Base-by-base conservation (phyloP, 2,888 invertebrate genomes). In the Pyrgus malvae region DNA sequence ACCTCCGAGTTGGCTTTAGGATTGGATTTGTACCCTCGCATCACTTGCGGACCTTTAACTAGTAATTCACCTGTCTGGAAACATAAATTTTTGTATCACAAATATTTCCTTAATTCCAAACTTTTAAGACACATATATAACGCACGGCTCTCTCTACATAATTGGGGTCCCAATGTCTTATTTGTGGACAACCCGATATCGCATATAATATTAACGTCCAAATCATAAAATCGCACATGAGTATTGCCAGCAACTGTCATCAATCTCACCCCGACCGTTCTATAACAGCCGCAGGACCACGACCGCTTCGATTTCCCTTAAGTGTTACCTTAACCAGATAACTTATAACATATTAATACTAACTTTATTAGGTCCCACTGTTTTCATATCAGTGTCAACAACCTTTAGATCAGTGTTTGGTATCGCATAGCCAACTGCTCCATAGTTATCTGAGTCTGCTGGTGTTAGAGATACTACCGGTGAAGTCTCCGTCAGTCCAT, bases 1-100 rank as follows among this genome's bases (percentile, higher is more conserved):
- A 92, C 92, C 5, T 93, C 91, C 33, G 86, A 82, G 2, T 94
- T 97, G 3, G 95, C 96, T 69, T 94, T 89, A 1, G 92, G 91
- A 69, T 95, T 95, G 61, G 95, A 93, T 58, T 92, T 91, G 68
- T 97, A 97, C 0, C 96, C 95, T 67, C 92, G 91, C 95, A 96
- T 97, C 0, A 96, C 90, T 70, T 96, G 95, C 0, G 96, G 95
- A 0, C 96, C 96, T 61, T 11, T 3, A 38, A 31, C 7, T 2
- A 16, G 90, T 4, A 96, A 69, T 78, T 97, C 96, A 0, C 96
- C 97, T 0, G 86, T 72, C 80, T 92, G 65, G 40, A 44, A 55
- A 42, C 16, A 11, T n/a, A 31, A 23, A 23, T 23, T 23, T 3
- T 11, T 12, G 11, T 2, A 19, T 25, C 61, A 62, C 23, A 6